Evolutionary conservation across 2,113 vertebrate species (phyloP).

Genomic region (Sylvilagus bachmani): DNA sequence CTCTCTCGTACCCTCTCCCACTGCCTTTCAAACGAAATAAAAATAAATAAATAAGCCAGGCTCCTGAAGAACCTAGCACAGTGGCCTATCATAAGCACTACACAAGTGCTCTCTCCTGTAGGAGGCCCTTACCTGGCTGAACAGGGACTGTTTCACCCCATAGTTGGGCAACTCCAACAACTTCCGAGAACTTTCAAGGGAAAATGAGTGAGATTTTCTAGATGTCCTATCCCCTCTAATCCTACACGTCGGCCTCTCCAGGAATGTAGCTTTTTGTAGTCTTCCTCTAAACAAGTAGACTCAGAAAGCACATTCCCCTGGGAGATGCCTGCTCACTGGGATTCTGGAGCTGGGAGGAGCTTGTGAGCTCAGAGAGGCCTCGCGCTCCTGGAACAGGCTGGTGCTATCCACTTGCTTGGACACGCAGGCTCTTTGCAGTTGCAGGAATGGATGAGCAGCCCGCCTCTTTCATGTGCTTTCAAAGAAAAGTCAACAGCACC

Average conservation of each 20-base stretch:
- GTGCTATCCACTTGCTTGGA: conserved; percentile 50
- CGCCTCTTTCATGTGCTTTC: conserved; percentile 1
- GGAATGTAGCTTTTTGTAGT: neutral
- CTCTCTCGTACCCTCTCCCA: too few species aligned
- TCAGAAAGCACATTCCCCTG: neutral
- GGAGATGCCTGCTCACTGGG: neutral
- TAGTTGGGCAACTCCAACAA: neutral
- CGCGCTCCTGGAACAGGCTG: neutral
- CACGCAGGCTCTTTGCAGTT: neutral
- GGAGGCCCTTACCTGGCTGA: neutral
- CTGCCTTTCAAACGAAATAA: neutral
- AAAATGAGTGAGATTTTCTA: neutral
- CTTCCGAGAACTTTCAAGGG: neutral
- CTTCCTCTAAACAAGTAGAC: neutral
- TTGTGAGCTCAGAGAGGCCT: conserved; percentile 29
- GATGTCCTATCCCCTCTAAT: neutral
- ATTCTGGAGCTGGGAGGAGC: neutral
- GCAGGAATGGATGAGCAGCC: neutral
- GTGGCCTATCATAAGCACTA: neutral
- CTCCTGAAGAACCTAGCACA: neutral
- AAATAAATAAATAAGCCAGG: neutral
- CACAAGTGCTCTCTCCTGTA: neutral
- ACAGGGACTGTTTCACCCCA: neutral
- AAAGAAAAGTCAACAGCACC: neutral
- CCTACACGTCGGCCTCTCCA: neutral